Evolutionary conservation across 2,113 vertebrate species (phyloP), one percentile per base, ranked within the genome.

Genomic region (Cettia cetti): DNA sequence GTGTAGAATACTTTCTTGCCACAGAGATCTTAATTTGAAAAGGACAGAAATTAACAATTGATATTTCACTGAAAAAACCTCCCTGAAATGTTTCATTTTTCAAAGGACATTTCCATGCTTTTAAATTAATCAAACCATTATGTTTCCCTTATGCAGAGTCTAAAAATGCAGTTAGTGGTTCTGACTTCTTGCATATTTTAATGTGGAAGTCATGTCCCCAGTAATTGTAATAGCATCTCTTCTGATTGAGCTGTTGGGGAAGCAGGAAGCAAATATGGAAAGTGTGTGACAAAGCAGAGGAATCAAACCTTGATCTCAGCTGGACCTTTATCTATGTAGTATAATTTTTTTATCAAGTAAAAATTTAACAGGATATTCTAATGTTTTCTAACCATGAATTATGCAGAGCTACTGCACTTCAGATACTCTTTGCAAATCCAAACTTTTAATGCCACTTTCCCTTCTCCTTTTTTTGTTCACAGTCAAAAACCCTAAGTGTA

Each of bases 401-500:
- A 40, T 65, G 30, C 44, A 72, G 44, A 70, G 14, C 35, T 89
- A 11, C 50, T 92, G 40, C 30, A 66, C 47, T 91, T 87, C 33
- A 92, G 89, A 42, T 79, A 44, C 74, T 35, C 54, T 83, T 93
- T 77, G 92, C 57, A 94, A 96, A 83, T 59, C 27, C 77, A 78
- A 31, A 45, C 49, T 91, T 71, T 77, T 85, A 78, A 93, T 95
- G 65, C 26, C 20, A 50, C 9, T 89, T 79, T 96, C n/a, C 35
- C 35, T 97, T 91, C 40, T 50, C 19, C 47, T 59, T 76, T 97
- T 90, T 63, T 96, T 96, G 27, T 94, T 92, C 82, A 83, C 96
- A 99, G 99, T 98, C 99, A 92, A 99, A 99, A 98, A 99, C 98
- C 7, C 93, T 99, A 40, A 98, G 97, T 74, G 98, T 99, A 94